Conservation (phyloP, 2,797 vertebrate genomes). For the Spheniscus humboldti region DNA sequence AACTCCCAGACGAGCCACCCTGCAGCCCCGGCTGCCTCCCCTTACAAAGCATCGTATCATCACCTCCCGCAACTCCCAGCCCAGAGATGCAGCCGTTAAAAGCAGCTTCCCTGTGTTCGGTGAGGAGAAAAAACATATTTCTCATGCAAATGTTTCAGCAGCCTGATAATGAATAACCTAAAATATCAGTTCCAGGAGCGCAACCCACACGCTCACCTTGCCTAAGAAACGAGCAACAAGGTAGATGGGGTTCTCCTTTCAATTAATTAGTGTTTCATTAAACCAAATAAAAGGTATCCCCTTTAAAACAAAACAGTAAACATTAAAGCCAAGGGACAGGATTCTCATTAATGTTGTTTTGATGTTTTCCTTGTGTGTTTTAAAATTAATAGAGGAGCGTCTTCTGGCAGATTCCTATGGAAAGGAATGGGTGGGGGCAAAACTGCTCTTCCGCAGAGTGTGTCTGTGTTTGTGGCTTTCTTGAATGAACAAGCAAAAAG, state of each 20-base stretch:
- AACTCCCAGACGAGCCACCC: not conserved
- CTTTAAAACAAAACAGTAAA: slow-evolving; percentile 9
- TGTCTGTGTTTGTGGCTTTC: slow-evolving; percentile 34
- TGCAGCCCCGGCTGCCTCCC: not conserved
- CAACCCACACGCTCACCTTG: not conserved
- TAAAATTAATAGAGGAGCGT: slow-evolving; percentile 25
- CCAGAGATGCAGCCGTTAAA: not conserved
- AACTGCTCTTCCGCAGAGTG: slow-evolving; percentile 41
- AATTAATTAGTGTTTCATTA: slow-evolving; percentile 29
- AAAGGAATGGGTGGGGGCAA: slow-evolving; percentile 30
- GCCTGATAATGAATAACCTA: not conserved
- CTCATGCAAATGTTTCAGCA: not conserved
- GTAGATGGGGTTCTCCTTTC: not conserved
- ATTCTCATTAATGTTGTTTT: slow-evolving; percentile 19
- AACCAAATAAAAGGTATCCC: slow-evolving; percentile 12
- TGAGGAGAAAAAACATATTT: not conserved
- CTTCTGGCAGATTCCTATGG: slow-evolving; percentile 52
- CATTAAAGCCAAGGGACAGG: slow-evolving; percentile 50
- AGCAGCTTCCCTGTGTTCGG: not conserved
- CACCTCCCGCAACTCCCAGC: not conserved
- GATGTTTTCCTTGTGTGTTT: slow-evolving; percentile 14
- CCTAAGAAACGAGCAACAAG: not conserved
- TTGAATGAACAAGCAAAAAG: slow-evolving; percentile 45
- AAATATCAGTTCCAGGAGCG: not conserved
- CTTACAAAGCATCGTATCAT: not conserved